Base-by-base conservation (phyloP, 2,113 vertebrate genomes). In the Chionis minor region DNA sequence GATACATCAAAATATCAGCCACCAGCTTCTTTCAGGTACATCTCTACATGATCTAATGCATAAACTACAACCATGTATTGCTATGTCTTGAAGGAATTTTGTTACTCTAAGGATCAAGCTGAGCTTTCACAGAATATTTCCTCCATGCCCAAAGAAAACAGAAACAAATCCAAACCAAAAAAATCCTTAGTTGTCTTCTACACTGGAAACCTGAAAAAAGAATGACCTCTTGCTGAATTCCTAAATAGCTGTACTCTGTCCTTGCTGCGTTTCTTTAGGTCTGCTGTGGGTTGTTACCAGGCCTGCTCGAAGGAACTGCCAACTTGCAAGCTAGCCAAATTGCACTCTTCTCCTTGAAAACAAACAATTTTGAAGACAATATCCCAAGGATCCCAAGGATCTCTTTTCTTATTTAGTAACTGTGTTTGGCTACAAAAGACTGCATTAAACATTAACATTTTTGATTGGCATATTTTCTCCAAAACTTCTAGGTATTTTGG, bases 401-500 rank as follows among this genome's bases (percentile, higher is more conserved):
- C 45, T 81, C 28, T 78, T 65, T 83, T 88, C 42, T 47, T 61
- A 28, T 44, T 71, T 83, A 52, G 30, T 80, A 69, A 73, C 22
- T 27, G 4, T n/a, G 18, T 55, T 86, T 45, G 38, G 42, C 51
- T 81, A 84, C 38, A 74, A 71, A 96, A 86, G 55, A 28, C 51
- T 75, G 56, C 67, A 82, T 59, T 84, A 81, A 86, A 74, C 22
- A 74, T 58, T 91, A 74, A 52, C n/a, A 67, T 44, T 86, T 92
- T 79, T 85, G 62, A 77, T 56, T 91, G 91, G 19, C 81, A 62
- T 87, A 30, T 77, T 97, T 96, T 89, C 51, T 74, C 45, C 47
- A 81, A 81, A 89, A 71, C 4, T 21, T 55, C 55, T 47, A 59
- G 27, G 51, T 59, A n/a, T 89, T 92, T 92, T 3, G 8, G 26